Percentiles rank a stretch among this genome's conserved stretches.
Conservation (phyloP, 1,140 invertebrate genomes). For the Drosophila hydei region DNA sequence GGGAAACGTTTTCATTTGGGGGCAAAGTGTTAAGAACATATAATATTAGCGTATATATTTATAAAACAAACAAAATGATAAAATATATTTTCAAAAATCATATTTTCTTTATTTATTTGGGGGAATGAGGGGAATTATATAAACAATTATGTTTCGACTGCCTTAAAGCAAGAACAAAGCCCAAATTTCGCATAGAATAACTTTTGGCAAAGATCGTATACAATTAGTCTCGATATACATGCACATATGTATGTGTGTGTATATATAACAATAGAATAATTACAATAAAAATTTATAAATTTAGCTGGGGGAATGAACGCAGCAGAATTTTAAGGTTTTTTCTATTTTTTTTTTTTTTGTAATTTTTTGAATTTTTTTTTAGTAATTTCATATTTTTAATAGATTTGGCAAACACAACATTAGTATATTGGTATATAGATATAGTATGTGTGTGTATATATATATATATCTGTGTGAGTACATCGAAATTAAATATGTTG, state of each 20-base stretch:
- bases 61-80: conserved; percentile 3
- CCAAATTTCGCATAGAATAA: neutral
- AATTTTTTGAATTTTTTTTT: neutral
- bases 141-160: too few species aligned
- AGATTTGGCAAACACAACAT: neutral
- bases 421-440: neutral
- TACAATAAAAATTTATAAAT: neutral
- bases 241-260: neutral
- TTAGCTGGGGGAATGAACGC: neutral
- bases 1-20: neutral
- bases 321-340: neutral
- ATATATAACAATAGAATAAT: neutral
- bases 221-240: neutral
- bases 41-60: too few species aligned
- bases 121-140: neutral
- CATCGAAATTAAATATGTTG: neutral
- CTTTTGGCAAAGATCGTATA: conserved; percentile 1
- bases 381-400: neutral
- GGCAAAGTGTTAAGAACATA: neutral
- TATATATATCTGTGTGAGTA: neutral
- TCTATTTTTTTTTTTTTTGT: too few species aligned
- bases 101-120: neutral
- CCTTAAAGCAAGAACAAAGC: too few species aligned
- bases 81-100: conserved; percentile 1
- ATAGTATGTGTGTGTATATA: neutral